Percentiles rank a stretch among this genome's conserved stretches.
Evolutionary conservation across 1,140 invertebrate species (phyloP).

Genomic region (Piezodorus guildinii): DNA sequence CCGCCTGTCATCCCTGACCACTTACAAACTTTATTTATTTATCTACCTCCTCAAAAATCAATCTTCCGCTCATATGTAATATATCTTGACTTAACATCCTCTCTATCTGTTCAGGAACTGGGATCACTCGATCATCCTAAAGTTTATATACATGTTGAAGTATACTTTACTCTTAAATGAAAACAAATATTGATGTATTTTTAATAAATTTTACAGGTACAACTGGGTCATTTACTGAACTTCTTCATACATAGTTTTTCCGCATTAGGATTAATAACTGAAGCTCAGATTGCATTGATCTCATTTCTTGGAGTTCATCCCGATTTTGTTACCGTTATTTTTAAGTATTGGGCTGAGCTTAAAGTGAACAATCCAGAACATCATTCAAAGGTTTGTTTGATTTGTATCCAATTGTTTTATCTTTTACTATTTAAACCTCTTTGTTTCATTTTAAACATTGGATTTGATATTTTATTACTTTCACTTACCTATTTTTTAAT

Average conservation of each 20-base stretch:
- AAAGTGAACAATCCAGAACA: neutral
- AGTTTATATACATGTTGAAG: too few relatives aligned
- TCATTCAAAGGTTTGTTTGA: neutral
- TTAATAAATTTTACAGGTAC: neutral
- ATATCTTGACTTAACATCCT: too few relatives aligned
- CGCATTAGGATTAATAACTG: neutral
- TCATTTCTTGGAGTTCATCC: conserved; percentile 4
- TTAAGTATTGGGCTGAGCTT: conserved; percentile 9
- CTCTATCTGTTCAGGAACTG: too few relatives aligned
- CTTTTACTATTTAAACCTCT: too few relatives aligned
- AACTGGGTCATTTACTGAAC: neutral
- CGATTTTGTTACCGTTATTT: neutral
- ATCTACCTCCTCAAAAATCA: too few relatives aligned
- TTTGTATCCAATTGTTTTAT: neutral
- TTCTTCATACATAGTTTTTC: neutral
- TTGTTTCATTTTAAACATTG: too few relatives aligned
- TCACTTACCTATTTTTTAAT: too few relatives aligned
- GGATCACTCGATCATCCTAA: too few relatives aligned
- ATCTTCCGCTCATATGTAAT: too few relatives aligned
- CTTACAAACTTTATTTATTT: too few relatives aligned
- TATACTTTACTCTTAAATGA: neutral
- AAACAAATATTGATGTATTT: neutral
- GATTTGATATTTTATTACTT: too few relatives aligned
- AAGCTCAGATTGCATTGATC: neutral
- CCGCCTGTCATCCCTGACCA: too few relatives aligned